A percentile compares a stretch with the other conserved stretches of the same genome.
Evolutionary conservation across 64 coral and sea anemone species (phyloP).

Genomic region (Montipora foliosa): DNA sequence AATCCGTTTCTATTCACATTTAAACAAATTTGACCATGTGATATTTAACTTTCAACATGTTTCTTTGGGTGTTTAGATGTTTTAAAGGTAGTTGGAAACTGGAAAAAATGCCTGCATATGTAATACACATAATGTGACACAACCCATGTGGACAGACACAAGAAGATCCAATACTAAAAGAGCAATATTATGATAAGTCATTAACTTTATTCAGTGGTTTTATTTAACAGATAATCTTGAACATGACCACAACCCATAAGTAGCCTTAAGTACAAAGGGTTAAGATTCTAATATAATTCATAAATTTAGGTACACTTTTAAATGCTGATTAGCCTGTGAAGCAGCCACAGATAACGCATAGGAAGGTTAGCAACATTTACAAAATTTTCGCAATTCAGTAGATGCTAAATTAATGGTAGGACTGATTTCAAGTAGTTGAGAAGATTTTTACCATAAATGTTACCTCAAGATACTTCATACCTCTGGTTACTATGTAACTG

Average conservation of each 20-base stretch:
- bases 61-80: not conserved
- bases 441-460: conserved; percentile 26
- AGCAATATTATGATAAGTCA: not conserved
- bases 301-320: not conserved
- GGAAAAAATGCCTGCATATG: too few relatives aligned
- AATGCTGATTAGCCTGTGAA: not conserved
- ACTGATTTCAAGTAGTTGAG: conserved; percentile 12
- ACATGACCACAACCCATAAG: not conserved
- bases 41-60: not conserved
- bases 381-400: not conserved
- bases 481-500: conserved; percentile 93
- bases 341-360: too few relatives aligned
- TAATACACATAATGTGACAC: too few relatives aligned
- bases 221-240: not conserved
- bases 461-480: conserved; percentile 51
- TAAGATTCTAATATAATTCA: too few relatives aligned
- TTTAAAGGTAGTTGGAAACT: not conserved
- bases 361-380: too few relatives aligned
- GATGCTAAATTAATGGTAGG: not conserved
- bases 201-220: not conserved
- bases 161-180: not conserved
- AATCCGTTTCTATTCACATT: too few relatives aligned
- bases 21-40: not conserved
- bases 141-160: not conserved
- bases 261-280: not conserved